phyloP scores from a whole-genome alignment of 2,888 invertebrate genomes.

The Argyresthia goedartella region DNA sequence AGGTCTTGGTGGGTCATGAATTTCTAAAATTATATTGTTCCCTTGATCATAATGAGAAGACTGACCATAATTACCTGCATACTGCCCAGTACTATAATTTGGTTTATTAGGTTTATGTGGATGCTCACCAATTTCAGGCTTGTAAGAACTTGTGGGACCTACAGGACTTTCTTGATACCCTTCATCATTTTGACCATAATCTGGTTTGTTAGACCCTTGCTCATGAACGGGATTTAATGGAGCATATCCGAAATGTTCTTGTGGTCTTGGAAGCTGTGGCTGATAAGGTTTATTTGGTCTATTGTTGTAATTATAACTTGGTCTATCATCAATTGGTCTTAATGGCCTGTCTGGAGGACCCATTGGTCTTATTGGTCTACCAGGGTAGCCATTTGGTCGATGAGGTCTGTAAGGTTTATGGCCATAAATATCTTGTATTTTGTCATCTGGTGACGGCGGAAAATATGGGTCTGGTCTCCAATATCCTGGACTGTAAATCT shows the following conservation, averaged over 20 bases:
- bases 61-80: constrained; percentile 39
- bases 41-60: constrained; percentile 26
- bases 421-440: constrained; percentile 27
- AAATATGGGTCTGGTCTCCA: constrained; percentile 31
- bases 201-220: constrained; percentile 15
- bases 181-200: constrained; percentile 17
- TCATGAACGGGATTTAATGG: constrained; percentile 6
- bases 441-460: constrained; percentile 23
- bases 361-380: constrained; percentile 17
- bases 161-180: constrained; percentile 20
- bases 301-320: constrained; percentile 42
- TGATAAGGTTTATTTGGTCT: constrained; percentile 45
- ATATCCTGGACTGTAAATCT: constrained; percentile 10
- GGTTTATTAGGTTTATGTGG: constrained; percentile 27
- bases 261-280: constrained; percentile 19
- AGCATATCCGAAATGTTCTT: constrained; percentile 18
- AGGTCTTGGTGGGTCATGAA: constrained; percentile 48
- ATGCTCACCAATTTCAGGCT: constrained; percentile 12
- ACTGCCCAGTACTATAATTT: constrained; percentile 37
- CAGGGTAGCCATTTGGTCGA: constrained; percentile 11
- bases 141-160: constrained; percentile 28
- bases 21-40: constrained; percentile 48
- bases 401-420: constrained; percentile 22
- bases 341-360: constrained; percentile 20
- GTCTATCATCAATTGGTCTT: constrained; percentile 25